Conservation (phyloP, 2,888 invertebrate genomes). For the Busseola fusca region DNA sequence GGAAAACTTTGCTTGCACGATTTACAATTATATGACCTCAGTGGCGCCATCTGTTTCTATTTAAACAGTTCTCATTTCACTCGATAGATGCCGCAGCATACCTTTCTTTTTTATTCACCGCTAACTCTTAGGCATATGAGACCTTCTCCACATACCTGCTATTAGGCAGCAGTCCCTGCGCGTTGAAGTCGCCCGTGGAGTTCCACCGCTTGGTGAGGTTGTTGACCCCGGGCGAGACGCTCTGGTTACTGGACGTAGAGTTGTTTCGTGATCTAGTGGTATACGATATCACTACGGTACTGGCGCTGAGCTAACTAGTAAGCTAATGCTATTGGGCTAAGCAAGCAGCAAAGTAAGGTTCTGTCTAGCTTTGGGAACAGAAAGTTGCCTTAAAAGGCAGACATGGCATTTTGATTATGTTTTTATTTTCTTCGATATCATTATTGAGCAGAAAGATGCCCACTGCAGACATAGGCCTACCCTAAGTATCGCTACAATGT, state of each 20-base stretch:
- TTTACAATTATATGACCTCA: not conserved
- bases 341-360: conserved; percentile 19
- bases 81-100: not conserved
- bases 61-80: not conserved
- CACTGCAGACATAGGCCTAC: not conserved
- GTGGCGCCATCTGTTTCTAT: conserved; percentile 11
- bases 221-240: conserved; percentile 84
- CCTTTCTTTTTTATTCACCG: not conserved
- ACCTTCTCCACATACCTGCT: conserved; percentile 76
- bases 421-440: not conserved
- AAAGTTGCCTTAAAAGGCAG: not conserved
- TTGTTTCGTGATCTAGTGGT: conserved; percentile 87
- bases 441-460: no score
- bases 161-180: conserved; percentile 83
- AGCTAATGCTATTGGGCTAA: conserved; percentile 18
- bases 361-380: not conserved
- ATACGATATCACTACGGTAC: conserved; percentile 63
- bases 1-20: not conserved
- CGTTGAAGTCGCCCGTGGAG: conserved; percentile 94
- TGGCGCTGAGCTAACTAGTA: conserved; percentile 35
- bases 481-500: not conserved
- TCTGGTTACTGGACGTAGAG: conserved; percentile 90
- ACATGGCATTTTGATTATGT: not conserved
- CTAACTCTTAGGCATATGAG: conserved; percentile 13
- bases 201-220: conserved; percentile 93